Base-by-base conservation (phyloP, 2,888 invertebrate species). In the Brenthis hecate region DNA sequence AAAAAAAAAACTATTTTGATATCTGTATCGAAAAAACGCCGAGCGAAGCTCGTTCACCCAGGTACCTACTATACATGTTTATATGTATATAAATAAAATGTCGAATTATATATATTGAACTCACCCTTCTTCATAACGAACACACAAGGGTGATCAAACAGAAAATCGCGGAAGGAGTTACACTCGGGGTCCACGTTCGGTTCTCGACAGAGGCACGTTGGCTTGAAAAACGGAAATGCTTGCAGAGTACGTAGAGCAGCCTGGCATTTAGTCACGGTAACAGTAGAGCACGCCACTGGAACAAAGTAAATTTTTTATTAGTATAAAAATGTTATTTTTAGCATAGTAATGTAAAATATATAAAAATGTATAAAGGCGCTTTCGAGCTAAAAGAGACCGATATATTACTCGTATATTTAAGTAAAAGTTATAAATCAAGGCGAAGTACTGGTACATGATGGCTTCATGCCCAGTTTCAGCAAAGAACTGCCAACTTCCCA, bases 131-230 rank as follows among this genome's bases (percentile, higher is more conserved):
- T 97, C 85, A 95, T 94, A 77, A 97, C 97, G 89, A 97, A 97
- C 82, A 97, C 96, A 93, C 98, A 98, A 73, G 98, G 98, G 93
- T 98, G 98, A 91, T 98, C 98, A 90, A 98, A 98, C 77, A 98
- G 94, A 89, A 97, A 98, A 93, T 97, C 97, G 85, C 97, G 95
- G 94, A 98, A 98, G 84, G 96, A 96, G 94, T 97, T 98, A 91
- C 98, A 98, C 83, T 97, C 97, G 73, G 97, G 97, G 88, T 98
- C 98, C 84, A 97, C 96, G 90, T 96, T 96, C 55, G 97, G 97
- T 84, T 98, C 97, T 78, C 96, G 95, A 93, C 98, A 98, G 84
- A 98, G 95, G 89, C 98, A 98, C 78, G 98, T 98, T 80, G 98
- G 98, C 85, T 96, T 96, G 94, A 98, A 98, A 95, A 97, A 98